These are phyloP conservation scores for Chunga burmeisteri DNA, from an alignment of 2,113 vertebrate genomes.

Conservation along the genomic window DNA sequence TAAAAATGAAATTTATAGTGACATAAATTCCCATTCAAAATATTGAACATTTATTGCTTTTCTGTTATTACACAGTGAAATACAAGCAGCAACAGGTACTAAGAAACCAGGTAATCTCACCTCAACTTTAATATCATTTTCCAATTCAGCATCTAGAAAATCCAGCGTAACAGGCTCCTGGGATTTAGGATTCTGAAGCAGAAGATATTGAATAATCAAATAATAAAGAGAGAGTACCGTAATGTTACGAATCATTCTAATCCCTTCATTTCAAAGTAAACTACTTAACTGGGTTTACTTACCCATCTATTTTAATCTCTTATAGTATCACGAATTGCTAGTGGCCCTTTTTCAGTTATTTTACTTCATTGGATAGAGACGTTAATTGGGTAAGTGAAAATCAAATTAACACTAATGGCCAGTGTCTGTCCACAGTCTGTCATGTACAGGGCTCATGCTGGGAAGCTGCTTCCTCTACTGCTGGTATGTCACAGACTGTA, in stretches of 20 bases:
- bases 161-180: slow-evolving; percentile 97
- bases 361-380: not conserved
- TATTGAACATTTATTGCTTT: not conserved
- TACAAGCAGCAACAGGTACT: not conserved
- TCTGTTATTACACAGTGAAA: not conserved
- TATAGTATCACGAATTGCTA: not conserved
- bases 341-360: not conserved
- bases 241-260: not conserved
- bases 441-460: not conserved
- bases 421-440: not conserved
- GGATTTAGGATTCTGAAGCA: slow-evolving; percentile 94
- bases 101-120: slow-evolving; percentile 67
- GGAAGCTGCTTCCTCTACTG: not conserved
- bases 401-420: not conserved
- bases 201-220: slow-evolving; percentile 47
- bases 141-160: slow-evolving; percentile 94
- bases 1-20: not conserved
- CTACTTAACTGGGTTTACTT: slow-evolving; percentile 38
- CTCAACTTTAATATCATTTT: slow-evolving; percentile 97
- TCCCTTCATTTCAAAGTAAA: not conserved
- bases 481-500: not conserved
- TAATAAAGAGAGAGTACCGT: not conserved
- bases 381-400: not conserved
- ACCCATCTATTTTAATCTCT: slow-evolving; percentile 3
- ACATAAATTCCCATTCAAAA: not conserved